phyloP scores from a whole-genome alignment of 2,113 vertebrate genomes.

The Manacus vitellinus region DNA sequence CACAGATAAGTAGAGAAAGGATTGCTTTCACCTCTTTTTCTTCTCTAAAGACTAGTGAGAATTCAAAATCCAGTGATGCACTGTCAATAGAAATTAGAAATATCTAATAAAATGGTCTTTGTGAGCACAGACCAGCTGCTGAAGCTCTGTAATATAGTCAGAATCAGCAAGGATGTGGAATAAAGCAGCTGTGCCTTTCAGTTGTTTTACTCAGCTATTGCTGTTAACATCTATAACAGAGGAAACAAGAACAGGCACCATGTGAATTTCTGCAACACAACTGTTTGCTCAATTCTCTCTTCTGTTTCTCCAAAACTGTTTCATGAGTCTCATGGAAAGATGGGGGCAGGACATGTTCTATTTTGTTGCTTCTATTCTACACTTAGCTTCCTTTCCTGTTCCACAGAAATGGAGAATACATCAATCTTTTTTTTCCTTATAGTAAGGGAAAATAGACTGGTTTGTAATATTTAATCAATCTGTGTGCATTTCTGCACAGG shows the following conservation, averaged over 20 bases:
- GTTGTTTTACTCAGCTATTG: conserved; percentile 47
- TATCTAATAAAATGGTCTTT: conserved; percentile 72
- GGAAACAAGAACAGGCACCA: conserved; percentile 22
- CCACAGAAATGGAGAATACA: not conserved
- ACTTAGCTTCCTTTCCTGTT: not conserved
- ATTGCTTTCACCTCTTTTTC: conserved; percentile 24
- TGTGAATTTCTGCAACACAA: conserved; percentile 22
- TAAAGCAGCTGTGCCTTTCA: conserved; percentile 74
- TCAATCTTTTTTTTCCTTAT: not conserved
- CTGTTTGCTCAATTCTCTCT: not conserved
- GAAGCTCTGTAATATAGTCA: conserved; percentile 49
- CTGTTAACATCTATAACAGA: conserved; percentile 44
- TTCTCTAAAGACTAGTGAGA: conserved; percentile 34
- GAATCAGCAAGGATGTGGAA: conserved; percentile 71
- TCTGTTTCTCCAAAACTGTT: not conserved
- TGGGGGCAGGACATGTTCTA: not conserved
- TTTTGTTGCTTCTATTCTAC: not conserved
- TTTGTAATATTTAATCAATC: not conserved
- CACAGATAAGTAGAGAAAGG: conserved; percentile 11
- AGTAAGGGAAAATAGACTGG: not conserved
- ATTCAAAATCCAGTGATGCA: conserved; percentile 58
- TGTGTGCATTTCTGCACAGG: not conserved
- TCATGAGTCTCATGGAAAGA: not conserved
- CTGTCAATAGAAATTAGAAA: conserved; percentile 72
- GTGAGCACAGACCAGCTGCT: conserved; percentile 72